A percentile compares a stretch with the other conserved stretches of the same genome.
phyloP scores from a whole-genome alignment of 2,113 vertebrate species.

The Callaeas wilsoni region DNA sequence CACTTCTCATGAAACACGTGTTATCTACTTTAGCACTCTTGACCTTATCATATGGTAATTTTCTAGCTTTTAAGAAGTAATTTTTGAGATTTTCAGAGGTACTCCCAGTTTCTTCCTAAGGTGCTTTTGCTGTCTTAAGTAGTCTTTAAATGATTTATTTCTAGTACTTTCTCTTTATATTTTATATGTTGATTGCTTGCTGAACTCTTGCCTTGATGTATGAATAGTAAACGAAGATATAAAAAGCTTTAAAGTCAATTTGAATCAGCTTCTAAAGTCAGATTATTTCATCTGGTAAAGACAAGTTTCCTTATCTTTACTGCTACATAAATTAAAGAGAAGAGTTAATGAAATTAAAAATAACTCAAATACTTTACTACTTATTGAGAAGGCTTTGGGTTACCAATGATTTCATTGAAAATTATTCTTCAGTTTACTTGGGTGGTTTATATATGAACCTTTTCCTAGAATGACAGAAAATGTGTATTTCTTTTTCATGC shows the following conservation, averaged over 20 bases:
- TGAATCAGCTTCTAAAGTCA: not conserved
- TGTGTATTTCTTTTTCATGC: not conserved
- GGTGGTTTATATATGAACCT: not conserved
- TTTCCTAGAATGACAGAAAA: not conserved
- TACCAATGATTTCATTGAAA: not conserved
- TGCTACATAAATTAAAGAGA: not conserved
- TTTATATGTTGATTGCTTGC: conserved; percentile 38
- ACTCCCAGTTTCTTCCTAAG: conserved; percentile 43
- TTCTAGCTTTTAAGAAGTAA: conserved; percentile 41
- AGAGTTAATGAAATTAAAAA: not conserved
- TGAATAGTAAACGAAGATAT: conserved; percentile 37
- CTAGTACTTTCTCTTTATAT: conserved; percentile 28
- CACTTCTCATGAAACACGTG: conserved; percentile 16
- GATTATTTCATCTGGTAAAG: not conserved
- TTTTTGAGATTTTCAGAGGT: conserved; percentile 39
- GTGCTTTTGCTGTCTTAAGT: conserved; percentile 53
- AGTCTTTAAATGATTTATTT: conserved; percentile 48
- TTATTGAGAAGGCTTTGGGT: not conserved
- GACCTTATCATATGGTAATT: conserved; percentile 60
- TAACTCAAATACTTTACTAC: not conserved
- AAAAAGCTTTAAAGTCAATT: conserved; percentile 51
- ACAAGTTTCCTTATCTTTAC: not conserved
- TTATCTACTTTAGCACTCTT: conserved; percentile 56
- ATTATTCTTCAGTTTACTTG: not conserved
- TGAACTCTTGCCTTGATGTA: conserved; percentile 31